Base-by-base conservation (phyloP, 2,888 invertebrate genomes). In the Auanema sp. region DNA sequence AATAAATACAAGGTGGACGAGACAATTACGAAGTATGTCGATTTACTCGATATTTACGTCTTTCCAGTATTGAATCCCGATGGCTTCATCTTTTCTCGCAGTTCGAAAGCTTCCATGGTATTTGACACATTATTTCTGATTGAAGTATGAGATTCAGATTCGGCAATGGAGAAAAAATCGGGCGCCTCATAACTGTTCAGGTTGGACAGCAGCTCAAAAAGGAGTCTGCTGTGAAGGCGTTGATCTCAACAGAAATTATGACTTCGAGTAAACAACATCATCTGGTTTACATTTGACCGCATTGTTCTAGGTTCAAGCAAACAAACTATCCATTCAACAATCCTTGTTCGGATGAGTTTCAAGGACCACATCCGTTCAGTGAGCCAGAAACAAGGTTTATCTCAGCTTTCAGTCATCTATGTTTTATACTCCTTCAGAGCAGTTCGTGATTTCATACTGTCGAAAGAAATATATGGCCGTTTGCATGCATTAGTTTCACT, bases 141-240 rank as follows among this genome's bases (percentile, higher is more conserved):
- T n/a, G 10, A 40, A 2, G 5, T 33, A 2, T 21, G n/a, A 57
- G 21, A 59, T 70, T 6, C 57, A 79, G 78, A 77, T 79, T 49
- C 71, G 82, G 12, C 79, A 83, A 66, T 83, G 83, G 83, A 71
- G 83, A 10, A 83, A 83, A 65, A 83, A 80, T 60, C 58, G 75
- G 5, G 80, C 81, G 8, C 77, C 78, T 0, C 72, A 68, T 33
- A 80, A 81, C 58, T 81, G 81, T 61, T 74, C 75, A 0, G 81
- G 81, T 1, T 72, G 62, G 1, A 76, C 78, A 5, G 69, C 60
- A 21, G 76, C 71, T 62, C 72, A 72, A 41, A 71, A 71, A 23
- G 70, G 71, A 49, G 55, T 76, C 14, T 79, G 79, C 60, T 79
- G 79, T 59, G 75, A 72, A 18, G 83, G 83, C 8, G 83, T 83